phyloP scores from a whole-genome alignment of 1,140 invertebrate genomes.

The Periplaneta americana region DNA sequence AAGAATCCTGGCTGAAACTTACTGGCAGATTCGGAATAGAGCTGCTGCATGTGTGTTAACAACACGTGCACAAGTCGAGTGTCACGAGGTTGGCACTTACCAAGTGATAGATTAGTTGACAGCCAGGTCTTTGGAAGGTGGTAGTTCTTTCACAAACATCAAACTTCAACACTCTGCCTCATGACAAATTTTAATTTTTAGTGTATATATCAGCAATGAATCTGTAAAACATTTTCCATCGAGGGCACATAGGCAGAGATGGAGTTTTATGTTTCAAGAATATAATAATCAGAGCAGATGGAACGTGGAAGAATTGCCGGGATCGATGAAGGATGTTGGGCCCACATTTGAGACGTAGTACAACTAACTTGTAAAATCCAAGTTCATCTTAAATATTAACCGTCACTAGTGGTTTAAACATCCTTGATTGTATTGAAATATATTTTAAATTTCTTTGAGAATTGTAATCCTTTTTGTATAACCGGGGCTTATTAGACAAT shows the following conservation, averaged over 20 bases:
- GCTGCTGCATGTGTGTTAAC: neutral
- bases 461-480: neutral
- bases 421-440: neutral
- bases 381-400: neutral
- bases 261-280: neutral
- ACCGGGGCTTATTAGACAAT: neutral
- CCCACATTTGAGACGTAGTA: neutral
- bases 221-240: neutral
- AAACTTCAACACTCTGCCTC: neutral
- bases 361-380: neutral
- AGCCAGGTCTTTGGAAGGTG: neutral
- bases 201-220: neutral
- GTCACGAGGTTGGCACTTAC: neutral
- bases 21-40: neutral
- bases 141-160: slow-evolving; percentile 6
- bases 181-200: neutral
- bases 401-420: neutral
- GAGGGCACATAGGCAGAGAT: neutral
- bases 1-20: slow-evolving; percentile 14
- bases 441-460: neutral
- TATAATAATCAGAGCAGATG: neutral
- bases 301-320: too few relatives aligned
- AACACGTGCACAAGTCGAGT: neutral
- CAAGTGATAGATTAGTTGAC: neutral
- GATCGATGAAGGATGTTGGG: neutral